A percentile compares a stretch with the other conserved stretches of the same genome.
These are phyloP conservation scores for Drosophila melanica DNA, from an alignment of 1,140 invertebrate species.

Conservation along the genomic window DNA sequence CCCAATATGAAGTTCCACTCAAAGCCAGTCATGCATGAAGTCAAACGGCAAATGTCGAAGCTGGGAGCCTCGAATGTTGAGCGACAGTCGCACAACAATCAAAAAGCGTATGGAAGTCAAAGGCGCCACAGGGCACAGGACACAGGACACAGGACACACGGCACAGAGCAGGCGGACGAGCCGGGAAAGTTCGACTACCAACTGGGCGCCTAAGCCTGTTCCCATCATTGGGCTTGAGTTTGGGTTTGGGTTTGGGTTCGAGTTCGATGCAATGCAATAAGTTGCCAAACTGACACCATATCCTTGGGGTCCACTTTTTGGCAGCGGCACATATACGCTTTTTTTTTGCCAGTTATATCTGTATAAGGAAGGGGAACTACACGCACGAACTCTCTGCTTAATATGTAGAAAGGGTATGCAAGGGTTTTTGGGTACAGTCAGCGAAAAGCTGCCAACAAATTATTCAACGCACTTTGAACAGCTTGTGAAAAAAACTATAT, in stretches of 20 bases:
- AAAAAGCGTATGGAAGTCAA: slow-evolving; percentile 72
- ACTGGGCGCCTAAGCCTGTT: slow-evolving; percentile 15
- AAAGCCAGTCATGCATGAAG: slow-evolving; percentile 69
- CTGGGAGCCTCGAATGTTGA: background rate
- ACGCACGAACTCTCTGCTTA: slow-evolving; percentile 50
- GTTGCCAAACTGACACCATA: slow-evolving; percentile 68
- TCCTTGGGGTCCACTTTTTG: slow-evolving; percentile 64
- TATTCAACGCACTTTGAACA: no score
- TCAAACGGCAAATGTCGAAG: slow-evolving; percentile 66
- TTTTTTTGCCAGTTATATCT: slow-evolving; percentile 2
- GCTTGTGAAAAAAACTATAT: slow-evolving; percentile 10
- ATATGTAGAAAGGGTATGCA: slow-evolving; percentile 31
- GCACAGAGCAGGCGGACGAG: background rate
- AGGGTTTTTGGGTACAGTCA: slow-evolving; percentile 22
- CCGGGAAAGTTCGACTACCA: slow-evolving; percentile 1
- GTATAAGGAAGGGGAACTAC: slow-evolving; percentile 22
- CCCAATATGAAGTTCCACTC: slow-evolving; percentile 67
- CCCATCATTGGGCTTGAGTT: slow-evolving; percentile 12
- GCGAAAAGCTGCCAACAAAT: slow-evolving; percentile 4
- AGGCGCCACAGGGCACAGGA: slow-evolving; percentile 60
- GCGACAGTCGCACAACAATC: slow-evolving; percentile 69
- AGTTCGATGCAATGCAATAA: slow-evolving; percentile 63
- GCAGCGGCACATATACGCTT: slow-evolving; percentile 20
- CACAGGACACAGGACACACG: background rate
- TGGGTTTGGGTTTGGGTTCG: slow-evolving; percentile 5